Conservation (phyloP, 2,113 vertebrate species). For the Anguilla rostrata region DNA sequence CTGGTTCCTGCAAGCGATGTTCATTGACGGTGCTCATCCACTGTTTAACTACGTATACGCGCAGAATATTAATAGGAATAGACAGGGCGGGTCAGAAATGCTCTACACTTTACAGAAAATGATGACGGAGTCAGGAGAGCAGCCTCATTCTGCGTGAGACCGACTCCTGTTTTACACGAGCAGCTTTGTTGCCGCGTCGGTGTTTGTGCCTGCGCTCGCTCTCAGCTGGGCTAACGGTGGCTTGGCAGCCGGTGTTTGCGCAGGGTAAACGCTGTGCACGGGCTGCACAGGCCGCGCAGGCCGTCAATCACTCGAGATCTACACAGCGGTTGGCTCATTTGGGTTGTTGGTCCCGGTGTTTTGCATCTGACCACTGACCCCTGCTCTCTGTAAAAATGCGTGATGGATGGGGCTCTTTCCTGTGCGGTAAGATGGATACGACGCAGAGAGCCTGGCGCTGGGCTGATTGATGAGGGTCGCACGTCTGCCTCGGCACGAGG, state of each 20-base stretch:
- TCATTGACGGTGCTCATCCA: slow-evolving; percentile 16
- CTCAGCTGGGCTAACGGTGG: background rate
- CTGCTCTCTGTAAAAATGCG: background rate
- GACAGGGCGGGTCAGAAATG: background rate
- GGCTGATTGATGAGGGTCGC: slow-evolving; percentile 29
- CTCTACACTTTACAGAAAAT: background rate
- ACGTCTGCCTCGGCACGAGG: background rate
- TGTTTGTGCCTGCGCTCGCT: background rate
- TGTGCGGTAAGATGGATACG: slow-evolving; percentile 5
- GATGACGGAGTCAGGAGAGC: background rate
- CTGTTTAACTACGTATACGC: slow-evolving; percentile 8
- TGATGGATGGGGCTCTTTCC: slow-evolving; percentile 1
- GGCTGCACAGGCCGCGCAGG: background rate
- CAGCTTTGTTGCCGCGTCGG: background rate
- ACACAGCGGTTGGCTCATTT: slow-evolving; percentile 4
- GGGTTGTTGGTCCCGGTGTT: background rate
- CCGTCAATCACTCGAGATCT: background rate
- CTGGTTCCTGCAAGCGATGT: slow-evolving; percentile 25
- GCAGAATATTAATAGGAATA: slow-evolving; percentile 16
- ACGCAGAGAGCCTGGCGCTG: background rate
- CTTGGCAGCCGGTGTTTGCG: background rate
- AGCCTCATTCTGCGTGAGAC: background rate
- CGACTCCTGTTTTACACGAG: background rate
- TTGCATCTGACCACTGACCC: slow-evolving; percentile 6
- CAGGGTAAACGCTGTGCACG: background rate